These are phyloP conservation scores for Oxycera nigricornis DNA, from an alignment of 2,888 invertebrate species.

Conservation along the genomic window DNA sequence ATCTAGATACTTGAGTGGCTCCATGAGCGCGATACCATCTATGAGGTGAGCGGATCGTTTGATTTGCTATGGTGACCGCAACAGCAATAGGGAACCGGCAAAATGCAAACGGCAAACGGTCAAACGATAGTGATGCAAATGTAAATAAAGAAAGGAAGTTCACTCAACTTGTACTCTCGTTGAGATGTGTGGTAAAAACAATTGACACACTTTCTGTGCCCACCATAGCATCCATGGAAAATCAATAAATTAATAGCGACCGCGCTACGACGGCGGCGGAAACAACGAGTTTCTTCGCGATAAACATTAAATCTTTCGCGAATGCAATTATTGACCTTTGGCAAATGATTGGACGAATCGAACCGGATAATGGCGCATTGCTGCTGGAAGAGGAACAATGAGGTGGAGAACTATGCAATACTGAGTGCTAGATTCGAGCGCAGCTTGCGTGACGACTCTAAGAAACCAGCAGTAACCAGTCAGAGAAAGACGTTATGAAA, in stretches of 20 bases:
- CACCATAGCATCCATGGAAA: constrained; percentile 35
- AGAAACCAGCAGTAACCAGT: too few species aligned
- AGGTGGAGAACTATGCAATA: neutral
- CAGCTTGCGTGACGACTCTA: too few species aligned
- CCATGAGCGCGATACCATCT: neutral
- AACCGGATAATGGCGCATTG: neutral
- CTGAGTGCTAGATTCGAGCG: neutral
- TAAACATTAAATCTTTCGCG: constrained; percentile 8
- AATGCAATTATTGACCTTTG: neutral
- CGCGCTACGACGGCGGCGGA: constrained; percentile 35
- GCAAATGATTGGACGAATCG: neutral
- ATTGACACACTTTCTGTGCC: constrained; percentile 37
- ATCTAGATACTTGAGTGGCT: neutral
- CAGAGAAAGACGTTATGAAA: too few species aligned
- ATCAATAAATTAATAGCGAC: constrained; percentile 30
- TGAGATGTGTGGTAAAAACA: constrained; percentile 38
- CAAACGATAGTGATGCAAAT: constrained; percentile 40
- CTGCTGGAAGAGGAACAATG: neutral
- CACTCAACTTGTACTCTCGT: constrained; percentile 39
- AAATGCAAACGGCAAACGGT: neutral
- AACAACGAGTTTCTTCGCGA: constrained; percentile 30
- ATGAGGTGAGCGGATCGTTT: constrained; percentile 16
- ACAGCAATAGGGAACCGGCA: constrained; percentile 5
- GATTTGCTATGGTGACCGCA: neutral
- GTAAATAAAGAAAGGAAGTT: constrained; percentile 40